Evolutionary conservation across 2,113 vertebrate genomes (phyloP), one percentile per base, ranked within the genome.

Genomic region (Bufo gargarizans): DNA sequence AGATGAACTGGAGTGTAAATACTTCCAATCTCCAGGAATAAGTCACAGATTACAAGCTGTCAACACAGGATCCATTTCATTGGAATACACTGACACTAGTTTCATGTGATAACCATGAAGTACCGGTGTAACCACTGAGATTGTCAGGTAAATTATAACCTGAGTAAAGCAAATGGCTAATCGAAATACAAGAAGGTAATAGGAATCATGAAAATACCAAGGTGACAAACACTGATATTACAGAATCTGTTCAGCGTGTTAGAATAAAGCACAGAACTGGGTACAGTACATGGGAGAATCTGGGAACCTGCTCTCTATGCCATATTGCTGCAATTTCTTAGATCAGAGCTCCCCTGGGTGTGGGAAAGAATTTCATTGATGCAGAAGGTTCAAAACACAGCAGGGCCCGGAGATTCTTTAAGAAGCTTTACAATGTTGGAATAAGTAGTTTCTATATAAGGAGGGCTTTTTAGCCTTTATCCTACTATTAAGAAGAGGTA

Each of bases 41-140:
- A 88, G 55, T 76, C 61, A 88, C 50, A 88, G 86, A 88, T 88
- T 88, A 88, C 86, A 82, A 82, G 56, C 79, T 82, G 78, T 61
- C 79, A 61, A 55, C 85, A 67, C 47, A 65, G 74, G 55, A 72
- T 87, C 78, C 6, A 4, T 82, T 88, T 74, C 79, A 74, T 63
- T 33, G 79, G 67, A 53, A 45, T 76, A 72, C n/a, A n/a, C 78
- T 49, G 65, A n/a, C 55, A 61, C 63, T 20, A 59, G 63, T 61
- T 86, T 86, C 78, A 86, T 61, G 65, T 22, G 56, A 86, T 63
- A 86, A 61, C 72, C 71, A 63, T 77, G 19, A 86, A 86, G 71
- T n/a, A 61, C 77, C 14, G 47, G 55, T 74, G 69, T 20, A 85
- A 19, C 83, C 19, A 77, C 58, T 12, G 43, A 61, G 56, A 22